Conservation (phyloP, 2,797 vertebrate genomes). For the Mormyrus proboscirostris region DNA sequence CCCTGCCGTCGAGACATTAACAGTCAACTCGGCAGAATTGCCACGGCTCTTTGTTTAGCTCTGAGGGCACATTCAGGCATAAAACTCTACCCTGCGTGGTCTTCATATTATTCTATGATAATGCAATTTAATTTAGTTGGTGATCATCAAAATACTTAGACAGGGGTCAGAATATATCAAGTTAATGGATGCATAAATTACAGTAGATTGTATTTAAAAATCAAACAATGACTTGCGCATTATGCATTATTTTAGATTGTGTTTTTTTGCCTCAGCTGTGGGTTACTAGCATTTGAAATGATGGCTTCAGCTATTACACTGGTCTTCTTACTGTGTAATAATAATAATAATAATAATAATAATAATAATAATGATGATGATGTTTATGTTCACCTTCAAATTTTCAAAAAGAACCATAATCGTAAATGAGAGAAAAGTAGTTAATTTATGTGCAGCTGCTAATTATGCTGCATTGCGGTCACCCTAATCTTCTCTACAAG, state of each 20-base stretch:
- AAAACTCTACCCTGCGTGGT: background rate
- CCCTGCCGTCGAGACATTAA: background rate
- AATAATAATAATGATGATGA: background rate
- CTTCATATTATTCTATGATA: background rate
- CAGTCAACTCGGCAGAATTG: background rate
- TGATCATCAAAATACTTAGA: constrained; percentile 4
- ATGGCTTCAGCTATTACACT: background rate
- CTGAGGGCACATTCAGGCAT: background rate
- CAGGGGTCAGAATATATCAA: constrained; percentile 8
- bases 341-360: background rate
- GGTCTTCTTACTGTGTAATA: background rate
- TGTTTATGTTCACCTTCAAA: background rate
- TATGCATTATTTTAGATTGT: background rate
- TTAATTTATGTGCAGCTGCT: background rate
- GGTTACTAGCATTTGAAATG: background rate
- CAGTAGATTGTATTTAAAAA: constrained; percentile 3
- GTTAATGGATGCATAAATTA: background rate
- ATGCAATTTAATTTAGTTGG: constrained; percentile 1
- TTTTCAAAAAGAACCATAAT: background rate
- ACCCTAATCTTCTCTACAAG: background rate
- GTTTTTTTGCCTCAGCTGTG: background rate
- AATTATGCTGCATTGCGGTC: background rate
- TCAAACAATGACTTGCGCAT: background rate
- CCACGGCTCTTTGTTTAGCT: background rate
- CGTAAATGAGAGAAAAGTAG: background rate